Evolutionary conservation across 2,113 vertebrate genomes (phyloP), one percentile per base, ranked within the genome.

Genomic region (Petromus typicus): DNA sequence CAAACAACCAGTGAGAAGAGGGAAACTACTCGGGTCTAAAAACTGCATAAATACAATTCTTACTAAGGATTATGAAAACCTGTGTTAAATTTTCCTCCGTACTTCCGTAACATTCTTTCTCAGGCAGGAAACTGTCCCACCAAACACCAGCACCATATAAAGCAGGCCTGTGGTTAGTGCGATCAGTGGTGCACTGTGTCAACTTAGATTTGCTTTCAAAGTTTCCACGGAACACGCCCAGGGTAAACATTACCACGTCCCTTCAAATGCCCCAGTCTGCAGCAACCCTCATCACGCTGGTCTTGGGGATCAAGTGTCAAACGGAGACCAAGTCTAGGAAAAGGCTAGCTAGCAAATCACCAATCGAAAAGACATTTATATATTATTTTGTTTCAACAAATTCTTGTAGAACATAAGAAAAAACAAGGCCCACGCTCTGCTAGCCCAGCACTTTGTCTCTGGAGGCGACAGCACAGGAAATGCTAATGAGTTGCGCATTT

Each of bases 241-340:
- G 5, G 30, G 56, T 61, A 97, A 97, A 98, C 45, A 98, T 89
- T 80, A 76, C 83, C 69, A 78, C 43, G 14, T 34, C 34, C 51
- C 84, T 96, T 56, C 63, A 95, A 95, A 94, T 93, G 93, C 73
- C 91, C 95, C 81, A 30, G 27, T 32, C 66, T 80, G 48, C 7
- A 86, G 22, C 14, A 75, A 43, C 93, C 59, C 11, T 71, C 30
- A 88, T 54, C 48, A 20, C 10, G 84, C 13, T 75, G 67, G 40
- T 59, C 69, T 94, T 90, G 80, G 51, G 94, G 89, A 94, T 96
- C 88, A 95, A 97, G 93, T 93, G 67, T 75, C 79, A 94, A 93
- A 86, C 73, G 30, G 18, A 64, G 32, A 89, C 64, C 59, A 95
- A 75, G 67, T 67, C 51, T 43, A 92, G 25, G 79, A 83, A 93